Percentiles rank a stretch among this genome's conserved stretches.
phyloP scores from a whole-genome alignment of 2,888 invertebrate species.

The Zonitis immaculata region DNA sequence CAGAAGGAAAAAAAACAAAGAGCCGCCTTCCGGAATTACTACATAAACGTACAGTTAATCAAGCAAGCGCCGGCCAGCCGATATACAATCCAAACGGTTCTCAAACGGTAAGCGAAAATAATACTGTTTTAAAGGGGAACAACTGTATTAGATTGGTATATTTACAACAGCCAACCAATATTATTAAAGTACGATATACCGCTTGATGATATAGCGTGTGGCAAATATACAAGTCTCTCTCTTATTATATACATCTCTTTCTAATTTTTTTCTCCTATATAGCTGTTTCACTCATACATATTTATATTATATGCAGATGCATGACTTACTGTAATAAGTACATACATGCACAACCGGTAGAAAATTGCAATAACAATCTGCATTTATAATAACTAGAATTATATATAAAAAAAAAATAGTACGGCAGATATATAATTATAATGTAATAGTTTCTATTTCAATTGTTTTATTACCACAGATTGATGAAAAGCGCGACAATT shows the following conservation, averaged over 20 bases:
- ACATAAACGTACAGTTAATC: conserved; percentile 30
- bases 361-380: not conserved
- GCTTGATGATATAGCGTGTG: not conserved
- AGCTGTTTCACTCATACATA: not conserved
- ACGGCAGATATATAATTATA: too few species aligned
- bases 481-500: not conserved
- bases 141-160: conserved; percentile 15
- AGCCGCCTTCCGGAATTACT: not conserved
- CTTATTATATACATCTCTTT: too few species aligned
- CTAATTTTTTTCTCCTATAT: not conserved
- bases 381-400: not conserved
- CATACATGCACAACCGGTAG: not conserved
- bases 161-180: not conserved
- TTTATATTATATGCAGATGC: not conserved
- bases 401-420: not conserved
- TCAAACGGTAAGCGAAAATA: conserved; percentile 21
- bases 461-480: not conserved
- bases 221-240: not conserved
- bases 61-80: conserved; percentile 20
- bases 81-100: conserved; percentile 24
- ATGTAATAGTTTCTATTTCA: too few species aligned
- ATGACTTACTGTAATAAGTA: not conserved
- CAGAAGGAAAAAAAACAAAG: not conserved
- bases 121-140: conserved; percentile 35
- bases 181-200: conserved; percentile 16